Evolutionary conservation across 1,140 invertebrate genomes (phyloP), one percentile per base, ranked within the genome.

Genomic region (Nilaparvata lugens): DNA sequence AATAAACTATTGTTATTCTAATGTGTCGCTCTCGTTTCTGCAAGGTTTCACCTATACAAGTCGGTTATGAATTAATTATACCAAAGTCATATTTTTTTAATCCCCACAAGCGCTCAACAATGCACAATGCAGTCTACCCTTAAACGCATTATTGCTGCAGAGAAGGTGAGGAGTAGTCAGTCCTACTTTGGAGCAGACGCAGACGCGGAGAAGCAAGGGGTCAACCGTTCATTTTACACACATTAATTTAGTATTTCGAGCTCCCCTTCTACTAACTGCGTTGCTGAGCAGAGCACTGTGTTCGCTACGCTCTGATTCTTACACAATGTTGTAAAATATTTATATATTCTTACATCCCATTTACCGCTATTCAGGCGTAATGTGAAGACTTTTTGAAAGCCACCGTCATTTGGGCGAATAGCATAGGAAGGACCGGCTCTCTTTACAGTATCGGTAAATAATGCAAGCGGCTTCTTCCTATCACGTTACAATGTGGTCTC

Each of bases 61-160:
- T 35, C 31, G 31, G 45, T 48, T 48, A 48, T 48, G 45, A 48
- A 48, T 48, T 48, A 48, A 48, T 48, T 48, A 48, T 48, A 48
- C 21, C 45, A 23, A 48, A 48, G 45, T 48, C 45, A 48, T 48
- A 48, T 48, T 48, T 48, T 48, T 48, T 48, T 48, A 48, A 48
- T 48, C 21, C 21, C 45, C 45, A 48, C 21, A 48, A 35, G 31
- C 31, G 31, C 31, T 35, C 31, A 35, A 35, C 31, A 35, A 35
- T 35, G 31, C 31, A 35, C 31, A 35, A 35, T 35, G 31, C 31
- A 6, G 31, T 35, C 31, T 35, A 35, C 31, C 31, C 31, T 35
- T 35, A 35, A 35, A 35, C 31, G 31, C 31, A 35, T 35, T 35
- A 35, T 35, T 35, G 31, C 31, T 35, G 7, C 2, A 35, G 7